These are phyloP conservation scores for Arnoldichthys spilopterus DNA, from an alignment of 2,797 vertebrate species.

Conservation along the genomic window DNA sequence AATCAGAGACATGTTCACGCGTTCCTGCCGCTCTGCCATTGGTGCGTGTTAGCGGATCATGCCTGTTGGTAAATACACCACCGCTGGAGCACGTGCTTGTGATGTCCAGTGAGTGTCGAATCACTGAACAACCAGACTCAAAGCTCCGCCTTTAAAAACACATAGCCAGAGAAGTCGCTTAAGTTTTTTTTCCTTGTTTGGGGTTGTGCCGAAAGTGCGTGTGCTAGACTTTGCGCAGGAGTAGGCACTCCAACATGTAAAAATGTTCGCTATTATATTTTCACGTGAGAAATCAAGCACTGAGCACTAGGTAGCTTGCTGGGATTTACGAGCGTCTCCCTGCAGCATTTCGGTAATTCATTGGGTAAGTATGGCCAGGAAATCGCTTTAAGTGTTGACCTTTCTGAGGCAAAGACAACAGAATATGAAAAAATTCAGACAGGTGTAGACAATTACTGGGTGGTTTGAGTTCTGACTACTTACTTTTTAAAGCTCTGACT, in stretches of 20 bases:
- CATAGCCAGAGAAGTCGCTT: background rate
- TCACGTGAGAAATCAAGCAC: background rate
- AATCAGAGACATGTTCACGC: conserved; percentile 70
- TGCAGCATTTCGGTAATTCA: too few species aligned
- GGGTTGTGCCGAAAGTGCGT: background rate
- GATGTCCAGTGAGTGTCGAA: background rate
- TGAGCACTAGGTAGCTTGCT: too few species aligned
- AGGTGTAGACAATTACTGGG: too few species aligned
- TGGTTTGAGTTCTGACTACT: too few species aligned
- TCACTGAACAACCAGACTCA: too few species aligned
- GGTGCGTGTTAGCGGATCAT: conserved; percentile 30
- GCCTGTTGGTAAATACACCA: conserved; percentile 1
- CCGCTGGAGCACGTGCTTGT: background rate
- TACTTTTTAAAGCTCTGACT: too few species aligned
- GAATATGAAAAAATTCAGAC: background rate
- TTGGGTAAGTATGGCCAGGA: background rate
- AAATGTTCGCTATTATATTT: background rate
- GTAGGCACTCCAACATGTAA: background rate
- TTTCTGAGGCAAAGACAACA: background rate
- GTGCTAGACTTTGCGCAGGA: background rate
- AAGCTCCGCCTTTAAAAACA: background rate
- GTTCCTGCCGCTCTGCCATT: conserved; percentile 15
- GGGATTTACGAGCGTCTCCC: too few species aligned
- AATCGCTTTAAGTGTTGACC: background rate
- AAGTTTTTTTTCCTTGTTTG: background rate